phyloP scores from a whole-genome alignment of 2,888 invertebrate species.

The Athalia circularis region DNA sequence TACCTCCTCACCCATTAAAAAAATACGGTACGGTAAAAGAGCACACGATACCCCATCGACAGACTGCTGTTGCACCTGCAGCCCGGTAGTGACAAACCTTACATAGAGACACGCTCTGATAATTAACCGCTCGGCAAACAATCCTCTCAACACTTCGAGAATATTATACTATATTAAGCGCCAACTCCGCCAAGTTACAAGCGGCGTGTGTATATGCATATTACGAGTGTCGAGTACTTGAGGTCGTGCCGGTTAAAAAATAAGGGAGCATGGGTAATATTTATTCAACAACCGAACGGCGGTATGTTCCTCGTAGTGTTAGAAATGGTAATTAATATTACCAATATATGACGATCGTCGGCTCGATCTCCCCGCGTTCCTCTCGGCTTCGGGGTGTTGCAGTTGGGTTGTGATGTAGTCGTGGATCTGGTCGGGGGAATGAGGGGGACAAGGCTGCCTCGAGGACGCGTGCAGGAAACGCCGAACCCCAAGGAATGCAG shows the following conservation, averaged over 20 bases:
- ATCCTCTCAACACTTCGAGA: too few species aligned
- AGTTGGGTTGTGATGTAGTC: background rate
- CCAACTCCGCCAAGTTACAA: too few species aligned
- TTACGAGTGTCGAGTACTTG: too few species aligned
- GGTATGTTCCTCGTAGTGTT: background rate
- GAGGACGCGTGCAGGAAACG: constrained; percentile 67
- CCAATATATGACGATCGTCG: background rate
- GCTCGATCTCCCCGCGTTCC: background rate
- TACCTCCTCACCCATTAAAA: too few species aligned
- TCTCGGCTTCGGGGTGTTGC: background rate
- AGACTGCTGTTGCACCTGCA: too few species aligned
- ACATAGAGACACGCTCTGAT: constrained; percentile 22
- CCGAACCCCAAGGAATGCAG: constrained; percentile 67
- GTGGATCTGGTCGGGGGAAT: constrained; percentile 3
- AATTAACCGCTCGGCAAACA: background rate
- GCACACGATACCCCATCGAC: background rate
- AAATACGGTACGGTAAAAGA: background rate
- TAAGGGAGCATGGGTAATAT: background rate
- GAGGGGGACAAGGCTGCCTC: constrained; percentile 64
- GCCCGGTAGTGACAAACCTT: background rate
- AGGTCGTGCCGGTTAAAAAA: too few species aligned
- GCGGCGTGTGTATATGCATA: too few species aligned
- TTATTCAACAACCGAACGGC: constrained; percentile 30
- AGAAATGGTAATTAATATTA: constrained; percentile 41
- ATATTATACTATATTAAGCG: background rate